Percentiles rank a stretch among this genome's conserved stretches.
phyloP scores from a whole-genome alignment of 1,140 invertebrate genomes.

The Ruditapes philippinarum region DNA sequence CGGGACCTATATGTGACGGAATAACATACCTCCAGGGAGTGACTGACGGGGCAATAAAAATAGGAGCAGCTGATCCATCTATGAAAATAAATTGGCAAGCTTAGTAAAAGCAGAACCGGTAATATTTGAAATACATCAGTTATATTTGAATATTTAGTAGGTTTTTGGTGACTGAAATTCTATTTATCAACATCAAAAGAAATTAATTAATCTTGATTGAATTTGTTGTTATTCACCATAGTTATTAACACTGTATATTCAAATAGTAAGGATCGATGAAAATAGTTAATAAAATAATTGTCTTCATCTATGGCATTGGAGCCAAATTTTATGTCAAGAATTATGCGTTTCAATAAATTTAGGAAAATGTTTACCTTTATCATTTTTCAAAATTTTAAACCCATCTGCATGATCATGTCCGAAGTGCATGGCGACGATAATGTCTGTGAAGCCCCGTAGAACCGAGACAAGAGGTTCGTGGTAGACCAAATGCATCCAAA shows the following conservation, averaged over 20 bases:
- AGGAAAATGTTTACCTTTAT: conserved; percentile 34
- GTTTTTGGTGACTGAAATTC: too few relatives aligned
- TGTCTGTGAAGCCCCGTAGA: conserved; percentile 87
- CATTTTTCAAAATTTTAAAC: conserved; percentile 76
- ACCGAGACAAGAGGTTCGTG: conserved; percentile 90
- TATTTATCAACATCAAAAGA: too few relatives aligned
- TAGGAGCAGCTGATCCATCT: conserved; percentile 61
- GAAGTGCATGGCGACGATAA: conserved; percentile 80
- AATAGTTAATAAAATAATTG: background rate
- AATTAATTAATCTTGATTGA: background rate
- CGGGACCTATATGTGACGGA: conserved; percentile 58
- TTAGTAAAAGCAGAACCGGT: conserved; percentile 18
- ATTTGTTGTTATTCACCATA: too few relatives aligned
- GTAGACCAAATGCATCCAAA: conserved; percentile 86
- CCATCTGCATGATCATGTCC: conserved; percentile 83
- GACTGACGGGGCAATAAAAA: conserved; percentile 79
- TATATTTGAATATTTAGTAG: background rate
- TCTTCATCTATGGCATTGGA: background rate
- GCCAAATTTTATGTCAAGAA: too few relatives aligned
- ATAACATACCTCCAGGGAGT: conserved; percentile 79
- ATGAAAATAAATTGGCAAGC: conserved; percentile 29
- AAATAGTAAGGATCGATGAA: background rate
- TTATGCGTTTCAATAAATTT: background rate
- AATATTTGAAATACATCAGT: background rate
- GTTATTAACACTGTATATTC: too few relatives aligned